phyloP scores from a whole-genome alignment of 2,888 invertebrate genomes.

The Seladonia tumulorum region DNA sequence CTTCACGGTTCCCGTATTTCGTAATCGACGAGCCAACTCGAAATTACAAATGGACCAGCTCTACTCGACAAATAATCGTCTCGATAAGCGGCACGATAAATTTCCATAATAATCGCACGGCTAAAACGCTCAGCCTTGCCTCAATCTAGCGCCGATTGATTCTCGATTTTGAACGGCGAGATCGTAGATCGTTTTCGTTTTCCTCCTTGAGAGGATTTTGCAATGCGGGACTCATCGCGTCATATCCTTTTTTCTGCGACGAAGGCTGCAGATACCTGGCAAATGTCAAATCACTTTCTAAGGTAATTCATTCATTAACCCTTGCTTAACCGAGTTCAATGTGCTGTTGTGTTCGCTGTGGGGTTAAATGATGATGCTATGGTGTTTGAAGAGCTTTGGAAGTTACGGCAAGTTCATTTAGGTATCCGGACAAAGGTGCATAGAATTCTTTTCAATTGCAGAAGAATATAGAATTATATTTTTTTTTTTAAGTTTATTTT shows the following conservation, averaged over 20 bases:
- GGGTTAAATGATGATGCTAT: neutral
- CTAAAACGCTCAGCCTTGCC: conserved; percentile 22
- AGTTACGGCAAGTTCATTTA: too few relatives aligned
- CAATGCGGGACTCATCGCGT: neutral
- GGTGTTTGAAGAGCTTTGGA: neutral
- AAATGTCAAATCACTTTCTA: neutral
- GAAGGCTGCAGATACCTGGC: neutral
- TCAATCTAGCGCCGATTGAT: neutral
- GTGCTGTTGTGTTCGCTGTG: neutral
- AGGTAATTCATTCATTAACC: neutral
- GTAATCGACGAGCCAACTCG: conserved; percentile 28
- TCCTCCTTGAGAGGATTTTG: neutral
- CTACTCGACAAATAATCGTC: conserved; percentile 22
- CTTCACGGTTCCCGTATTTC: conserved; percentile 40
- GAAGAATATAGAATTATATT: too few relatives aligned
- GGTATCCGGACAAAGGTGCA: too few relatives aligned
- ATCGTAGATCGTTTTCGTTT: neutral
- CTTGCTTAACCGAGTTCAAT: neutral
- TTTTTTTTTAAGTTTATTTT: too few relatives aligned
- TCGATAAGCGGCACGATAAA: conserved; percentile 28
- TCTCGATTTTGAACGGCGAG: neutral
- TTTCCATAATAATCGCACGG: conserved; percentile 47
- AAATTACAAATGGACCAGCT: conserved; percentile 50
- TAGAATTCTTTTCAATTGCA: too few relatives aligned
- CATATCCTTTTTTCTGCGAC: neutral